phyloP scores from a whole-genome alignment of 1,140 invertebrate genomes.

The Whitmania pigra region DNA sequence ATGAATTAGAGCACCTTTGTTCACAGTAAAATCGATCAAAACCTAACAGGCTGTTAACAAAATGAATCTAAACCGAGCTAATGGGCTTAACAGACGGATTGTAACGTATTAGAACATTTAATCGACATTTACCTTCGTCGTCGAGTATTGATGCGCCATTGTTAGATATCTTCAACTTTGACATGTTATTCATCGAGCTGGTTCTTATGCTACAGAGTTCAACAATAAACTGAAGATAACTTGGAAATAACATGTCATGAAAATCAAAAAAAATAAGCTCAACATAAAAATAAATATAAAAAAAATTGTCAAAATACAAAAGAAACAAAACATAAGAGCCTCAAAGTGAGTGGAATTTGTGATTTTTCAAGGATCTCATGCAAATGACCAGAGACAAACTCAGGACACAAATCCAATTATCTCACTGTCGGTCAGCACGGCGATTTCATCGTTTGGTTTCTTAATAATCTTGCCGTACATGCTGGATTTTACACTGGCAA shows the following conservation, averaged over 20 bases:
- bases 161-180: constrained; percentile 40
- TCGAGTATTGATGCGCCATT: constrained; percentile 9
- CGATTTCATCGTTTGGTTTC: constrained; percentile 11
- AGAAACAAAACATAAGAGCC: too few species aligned
- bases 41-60: too few species aligned
- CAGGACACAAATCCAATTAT: too few species aligned
- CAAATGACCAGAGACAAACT: too few species aligned
- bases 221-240: not conserved
- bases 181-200: constrained; percentile 43
- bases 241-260: not conserved
- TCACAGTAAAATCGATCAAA: too few species aligned
- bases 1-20: too few species aligned
- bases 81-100: too few species aligned
- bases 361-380: too few species aligned
- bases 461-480: constrained; percentile 18
- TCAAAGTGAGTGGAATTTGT: too few species aligned
- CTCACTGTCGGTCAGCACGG: constrained; percentile 8
- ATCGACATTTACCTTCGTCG: constrained; percentile 10
- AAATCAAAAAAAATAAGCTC: not conserved
- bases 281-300: not conserved
- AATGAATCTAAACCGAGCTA: too few species aligned
- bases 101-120: too few species aligned
- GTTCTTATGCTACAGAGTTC: constrained; percentile 39
- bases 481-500: constrained; percentile 7
- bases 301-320: not conserved